Evolutionary conservation across 2,888 invertebrate genomes (phyloP).

Genomic region (Choreutis nemorana): DNA sequence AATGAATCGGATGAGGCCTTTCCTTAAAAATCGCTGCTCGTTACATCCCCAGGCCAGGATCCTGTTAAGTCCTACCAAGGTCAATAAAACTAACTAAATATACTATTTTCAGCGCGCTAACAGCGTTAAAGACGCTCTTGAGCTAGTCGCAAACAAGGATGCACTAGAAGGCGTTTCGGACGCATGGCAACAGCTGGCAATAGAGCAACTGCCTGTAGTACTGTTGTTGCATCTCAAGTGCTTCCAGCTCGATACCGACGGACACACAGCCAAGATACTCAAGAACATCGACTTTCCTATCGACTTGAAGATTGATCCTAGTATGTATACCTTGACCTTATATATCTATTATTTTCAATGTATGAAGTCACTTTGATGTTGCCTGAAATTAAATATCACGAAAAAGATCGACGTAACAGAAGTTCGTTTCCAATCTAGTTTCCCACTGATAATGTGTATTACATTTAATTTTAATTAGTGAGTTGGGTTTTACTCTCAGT

Average conservation of each 20-base stretch:
- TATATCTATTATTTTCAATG: slow-evolving; percentile 1
- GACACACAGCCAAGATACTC: slow-evolving; percentile 90
- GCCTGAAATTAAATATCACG: not conserved
- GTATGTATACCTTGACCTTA: too few relatives aligned
- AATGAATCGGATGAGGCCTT: too few relatives aligned
- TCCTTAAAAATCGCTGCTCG: too few relatives aligned
- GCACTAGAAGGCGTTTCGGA: slow-evolving; percentile 88
- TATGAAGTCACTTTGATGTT: not conserved
- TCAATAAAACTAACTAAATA: slow-evolving; percentile 25
- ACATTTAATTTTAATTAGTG: too few relatives aligned
- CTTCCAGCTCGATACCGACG: slow-evolving; percentile 89
- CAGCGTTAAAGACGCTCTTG: slow-evolving; percentile 87
- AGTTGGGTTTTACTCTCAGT: too few relatives aligned
- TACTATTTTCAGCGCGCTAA: slow-evolving; percentile 72
- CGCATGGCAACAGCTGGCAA: slow-evolving; percentile 88
- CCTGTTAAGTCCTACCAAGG: too few relatives aligned
- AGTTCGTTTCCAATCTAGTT: too few relatives aligned
- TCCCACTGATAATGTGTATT: not conserved
- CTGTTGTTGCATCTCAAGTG: slow-evolving; percentile 93
- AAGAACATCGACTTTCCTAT: slow-evolving; percentile 91
- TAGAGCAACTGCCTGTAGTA: slow-evolving; percentile 90
- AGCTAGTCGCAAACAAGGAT: slow-evolving; percentile 85
- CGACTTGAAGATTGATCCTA: slow-evolving; percentile 88
- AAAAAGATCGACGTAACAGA: not conserved
- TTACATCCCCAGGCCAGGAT: too few relatives aligned